Base-by-base conservation (phyloP, 1,140 invertebrate species). In the Galendromus occidentalis region DNA sequence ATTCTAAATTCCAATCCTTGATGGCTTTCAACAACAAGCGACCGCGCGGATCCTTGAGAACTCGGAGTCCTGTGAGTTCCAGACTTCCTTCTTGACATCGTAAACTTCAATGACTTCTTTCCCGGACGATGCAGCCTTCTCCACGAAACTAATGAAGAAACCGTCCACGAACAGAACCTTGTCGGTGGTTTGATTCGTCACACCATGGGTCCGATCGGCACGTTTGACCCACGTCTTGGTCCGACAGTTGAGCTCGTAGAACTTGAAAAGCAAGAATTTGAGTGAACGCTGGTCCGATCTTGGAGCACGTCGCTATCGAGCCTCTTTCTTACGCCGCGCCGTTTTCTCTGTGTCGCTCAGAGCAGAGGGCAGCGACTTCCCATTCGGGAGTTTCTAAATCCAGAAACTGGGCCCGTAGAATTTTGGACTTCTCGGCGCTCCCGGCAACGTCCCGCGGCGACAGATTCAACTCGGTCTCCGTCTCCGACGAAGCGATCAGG, bases 51-150 rank as follows among this genome's bases (percentile, higher is more conserved):
- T 59, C 25, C 25, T 59, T 1, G 51, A 14, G 51, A 59, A 59
- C 33, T 59, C 51, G 1, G 51, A 59, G 25, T 59, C 51, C 22
- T 59, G 51, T 22, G 51, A 59, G 51, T 17, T 29, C 51, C 51
- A 59, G 14, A 29, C 33, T 59, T 59, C 51, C 17, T 33, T 59
- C 25, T 59, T 25, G 22, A 59, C 22, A 33, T 59, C 51, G 20
- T 59, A 59, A 12, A 59, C 33, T 59, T 59, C 51, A 9, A 59
- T 59, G 51, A 59, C 25, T 33, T 25, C 22, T 29, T 59, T 59
- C 9, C 14, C 51, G 5, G 51, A 59, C 14, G 51, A 59, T 6
- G 51, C 51, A 2, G 51, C 51, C 33, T 59, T 59, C 22, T 59
- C 51, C 2, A 33, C 14, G 33, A 59, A 59, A 22, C 51, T 59